Evolutionary conservation across 1,140 invertebrate genomes (phyloP).

Genomic region (Nylanderia fulva): DNA sequence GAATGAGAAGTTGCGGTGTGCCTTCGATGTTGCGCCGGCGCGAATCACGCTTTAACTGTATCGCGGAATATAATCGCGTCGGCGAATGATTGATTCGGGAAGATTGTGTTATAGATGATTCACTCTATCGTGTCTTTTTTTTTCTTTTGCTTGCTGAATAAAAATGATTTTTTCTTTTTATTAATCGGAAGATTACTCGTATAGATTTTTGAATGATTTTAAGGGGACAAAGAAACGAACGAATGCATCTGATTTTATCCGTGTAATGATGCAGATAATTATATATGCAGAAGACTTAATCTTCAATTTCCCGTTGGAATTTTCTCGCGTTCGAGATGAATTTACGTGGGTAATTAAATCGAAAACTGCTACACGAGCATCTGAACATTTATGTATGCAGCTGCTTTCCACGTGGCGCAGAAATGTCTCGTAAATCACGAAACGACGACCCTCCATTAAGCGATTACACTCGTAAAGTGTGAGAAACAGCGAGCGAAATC

Average conservation of each 20-base stretch:
- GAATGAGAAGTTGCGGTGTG: slow-evolving; percentile 15
- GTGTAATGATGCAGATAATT: not conserved
- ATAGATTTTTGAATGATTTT: not conserved
- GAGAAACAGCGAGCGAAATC: slow-evolving; percentile 24
- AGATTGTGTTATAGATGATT: not conserved
- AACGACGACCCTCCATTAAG: not conserved
- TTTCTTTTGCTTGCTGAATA: not conserved
- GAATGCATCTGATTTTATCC: too few species aligned
- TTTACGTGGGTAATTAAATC: slow-evolving; percentile 23
- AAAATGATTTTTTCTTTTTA: not conserved
- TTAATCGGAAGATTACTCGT: not conserved
- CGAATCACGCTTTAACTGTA: not conserved
- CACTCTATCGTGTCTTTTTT: not conserved
- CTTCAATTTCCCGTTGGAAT: not conserved
- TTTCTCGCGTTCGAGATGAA: not conserved
- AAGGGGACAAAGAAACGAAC: not conserved
- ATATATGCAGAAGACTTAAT: not conserved
- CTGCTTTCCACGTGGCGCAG: not conserved
- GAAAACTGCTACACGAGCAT: not conserved
- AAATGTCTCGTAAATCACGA: slow-evolving; percentile 1
- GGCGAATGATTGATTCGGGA: slow-evolving; percentile 2
- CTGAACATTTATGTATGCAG: slow-evolving; percentile 4
- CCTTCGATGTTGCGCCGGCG: not conserved
- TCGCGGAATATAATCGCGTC: not conserved
- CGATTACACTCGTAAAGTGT: not conserved